Percentiles rank a stretch among this genome's conserved stretches.
These are phyloP conservation scores for Campopleginae sp. DNA, from an alignment of 2,888 invertebrate species.

Conservation along the genomic window DNA sequence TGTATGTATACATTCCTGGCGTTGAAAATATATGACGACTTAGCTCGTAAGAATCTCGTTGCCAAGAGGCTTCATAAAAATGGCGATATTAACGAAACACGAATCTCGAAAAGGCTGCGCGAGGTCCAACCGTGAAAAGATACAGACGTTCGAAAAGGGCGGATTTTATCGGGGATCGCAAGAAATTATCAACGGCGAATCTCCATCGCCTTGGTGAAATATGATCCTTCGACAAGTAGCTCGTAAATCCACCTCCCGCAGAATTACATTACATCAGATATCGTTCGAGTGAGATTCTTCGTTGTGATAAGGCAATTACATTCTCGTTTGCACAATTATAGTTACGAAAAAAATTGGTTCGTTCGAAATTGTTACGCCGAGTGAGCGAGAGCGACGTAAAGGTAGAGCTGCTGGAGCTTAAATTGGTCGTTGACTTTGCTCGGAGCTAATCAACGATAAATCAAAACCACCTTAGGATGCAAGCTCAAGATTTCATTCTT, in stretches of 20 bases:
- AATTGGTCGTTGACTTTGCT: conserved; percentile 16
- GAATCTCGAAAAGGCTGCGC: conserved; percentile 41
- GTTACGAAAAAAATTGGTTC: conserved; percentile 18
- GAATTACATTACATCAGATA: conserved; percentile 61
- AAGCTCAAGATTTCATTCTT: background rate
- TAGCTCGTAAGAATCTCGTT: conserved; percentile 30
- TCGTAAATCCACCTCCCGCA: conserved; percentile 65
- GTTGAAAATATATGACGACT: conserved; percentile 35
- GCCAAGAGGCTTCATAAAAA: conserved; percentile 58
- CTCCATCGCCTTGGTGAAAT: conserved; percentile 59
- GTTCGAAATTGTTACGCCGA: conserved; percentile 4
- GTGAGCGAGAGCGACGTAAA: background rate
- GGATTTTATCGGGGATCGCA: conserved; percentile 65
- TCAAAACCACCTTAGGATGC: conserved; percentile 3
- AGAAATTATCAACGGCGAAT: conserved; percentile 64
- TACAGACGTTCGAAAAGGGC: conserved; percentile 64
- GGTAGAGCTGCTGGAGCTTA: background rate
- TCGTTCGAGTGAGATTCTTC: conserved; percentile 55
- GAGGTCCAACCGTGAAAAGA: conserved; percentile 32
- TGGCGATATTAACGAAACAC: conserved; percentile 69
- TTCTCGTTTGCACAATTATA: conserved; percentile 61
- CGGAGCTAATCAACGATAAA: conserved; percentile 19
- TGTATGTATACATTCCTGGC: conserved; percentile 18
- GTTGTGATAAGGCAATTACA: conserved; percentile 61
- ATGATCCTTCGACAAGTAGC: conserved; percentile 67